Evolutionary conservation across 2,888 invertebrate species (phyloP).

Genomic region (Latrodectus elegans): DNA sequence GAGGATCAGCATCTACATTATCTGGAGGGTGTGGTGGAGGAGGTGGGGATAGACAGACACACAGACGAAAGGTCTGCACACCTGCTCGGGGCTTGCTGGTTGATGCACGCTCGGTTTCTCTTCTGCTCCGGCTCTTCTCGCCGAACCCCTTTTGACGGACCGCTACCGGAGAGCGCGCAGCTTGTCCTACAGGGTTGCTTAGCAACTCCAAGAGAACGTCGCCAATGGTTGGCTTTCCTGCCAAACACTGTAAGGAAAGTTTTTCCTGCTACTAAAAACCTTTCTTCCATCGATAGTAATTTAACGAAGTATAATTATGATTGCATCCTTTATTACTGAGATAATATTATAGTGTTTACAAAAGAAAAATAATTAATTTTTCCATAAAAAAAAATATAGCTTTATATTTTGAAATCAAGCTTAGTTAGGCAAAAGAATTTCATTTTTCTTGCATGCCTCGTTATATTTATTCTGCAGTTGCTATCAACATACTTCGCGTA

Average conservation of each 20-base stretch:
- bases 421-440: no score
- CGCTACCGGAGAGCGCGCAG: constrained; percentile 44
- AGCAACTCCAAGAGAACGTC: constrained; percentile 7
- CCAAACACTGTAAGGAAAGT: background rate
- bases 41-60: constrained; percentile 43
- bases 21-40: constrained; percentile 33
- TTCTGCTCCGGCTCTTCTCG: constrained; percentile 50
- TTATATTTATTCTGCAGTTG: no score
- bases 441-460: no score
- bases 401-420: no score
- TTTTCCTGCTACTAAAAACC: background rate
- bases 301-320: no score
- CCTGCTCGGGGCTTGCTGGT: constrained; percentile 30
- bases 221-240: constrained; percentile 21
- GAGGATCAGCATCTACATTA: constrained; percentile 34
- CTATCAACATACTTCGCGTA: no score
- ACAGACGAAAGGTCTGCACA: constrained; percentile 33
- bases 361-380: no score
- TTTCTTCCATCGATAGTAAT: no score
- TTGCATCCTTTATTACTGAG: no score
- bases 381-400: no score
- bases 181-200: constrained; percentile 39
- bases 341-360: no score
- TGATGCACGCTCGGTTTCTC: constrained; percentile 44
- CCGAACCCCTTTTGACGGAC: constrained; percentile 60